phyloP scores from a whole-genome alignment of 2,113 vertebrate genomes.

The Dromaius novaehollandiae region DNA sequence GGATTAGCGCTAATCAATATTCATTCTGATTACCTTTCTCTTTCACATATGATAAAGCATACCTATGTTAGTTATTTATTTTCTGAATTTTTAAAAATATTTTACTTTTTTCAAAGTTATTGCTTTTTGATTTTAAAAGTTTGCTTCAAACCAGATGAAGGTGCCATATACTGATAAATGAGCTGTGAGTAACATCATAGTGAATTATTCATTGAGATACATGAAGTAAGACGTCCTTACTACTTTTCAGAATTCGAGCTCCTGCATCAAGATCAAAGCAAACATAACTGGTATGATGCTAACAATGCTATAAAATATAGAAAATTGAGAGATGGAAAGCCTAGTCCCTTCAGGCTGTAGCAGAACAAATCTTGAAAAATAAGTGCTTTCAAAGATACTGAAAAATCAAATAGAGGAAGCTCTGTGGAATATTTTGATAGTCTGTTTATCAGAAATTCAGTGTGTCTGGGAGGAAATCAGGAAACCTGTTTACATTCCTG shows the following conservation, averaged over 20 bases:
- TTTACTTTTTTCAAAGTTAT: not conserved
- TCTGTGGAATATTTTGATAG: conserved; percentile 8
- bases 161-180: not conserved
- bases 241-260: conserved; percentile 17
- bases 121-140: not conserved
- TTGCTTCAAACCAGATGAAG: not conserved
- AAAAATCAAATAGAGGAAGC: not conserved
- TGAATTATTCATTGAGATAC: conserved; percentile 23
- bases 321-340: not conserved
- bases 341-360: not conserved
- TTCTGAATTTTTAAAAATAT: not conserved
- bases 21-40: not conserved
- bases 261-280: conserved; percentile 44
- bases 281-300: conserved; percentile 30
- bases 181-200: not conserved
- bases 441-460: not conserved
- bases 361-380: conserved; percentile 14
- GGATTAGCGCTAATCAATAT: not conserved
- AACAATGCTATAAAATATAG: conserved; percentile 23
- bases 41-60: not conserved
- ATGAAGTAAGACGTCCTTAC: not conserved
- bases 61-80: not conserved
- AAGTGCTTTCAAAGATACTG: not conserved
- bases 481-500: not conserved
- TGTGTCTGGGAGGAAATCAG: not conserved